These are phyloP conservation scores for Drosophila heteroneura DNA, from an alignment of 2,888 invertebrate genomes.

Conservation along the genomic window DNA sequence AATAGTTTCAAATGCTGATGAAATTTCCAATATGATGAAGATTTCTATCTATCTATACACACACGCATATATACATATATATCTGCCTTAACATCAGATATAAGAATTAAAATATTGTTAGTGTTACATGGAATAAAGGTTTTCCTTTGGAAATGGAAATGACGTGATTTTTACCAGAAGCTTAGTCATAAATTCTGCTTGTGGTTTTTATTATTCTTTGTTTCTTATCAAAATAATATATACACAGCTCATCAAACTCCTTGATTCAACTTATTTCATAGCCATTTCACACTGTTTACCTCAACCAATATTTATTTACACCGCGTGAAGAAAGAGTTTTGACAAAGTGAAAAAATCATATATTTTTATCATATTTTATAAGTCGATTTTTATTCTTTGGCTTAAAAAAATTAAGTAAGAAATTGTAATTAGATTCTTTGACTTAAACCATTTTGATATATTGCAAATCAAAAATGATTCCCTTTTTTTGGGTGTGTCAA, in stretches of 20 bases:
- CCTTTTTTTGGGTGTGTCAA: no score
- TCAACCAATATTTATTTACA: background rate
- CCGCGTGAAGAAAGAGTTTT: background rate
- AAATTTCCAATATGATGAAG: slow-evolving; percentile 31
- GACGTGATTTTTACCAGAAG: background rate
- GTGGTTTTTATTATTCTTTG: background rate
- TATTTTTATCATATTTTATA: background rate
- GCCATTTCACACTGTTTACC: background rate
- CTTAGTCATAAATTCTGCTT: background rate
- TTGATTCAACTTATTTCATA: background rate
- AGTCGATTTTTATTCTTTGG: background rate
- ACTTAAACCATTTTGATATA: background rate
- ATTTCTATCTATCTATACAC: slow-evolving; percentile 1
- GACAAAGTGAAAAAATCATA: background rate
- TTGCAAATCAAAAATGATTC: background rate
- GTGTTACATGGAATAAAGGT: background rate
- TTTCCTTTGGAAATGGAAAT: background rate
- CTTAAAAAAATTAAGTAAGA: background rate
- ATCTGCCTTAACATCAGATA: background rate
- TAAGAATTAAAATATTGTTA: background rate
- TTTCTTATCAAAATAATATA: background rate
- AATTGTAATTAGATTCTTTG: background rate
- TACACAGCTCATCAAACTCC: background rate
- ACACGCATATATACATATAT: background rate
- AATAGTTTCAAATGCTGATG: slow-evolving; percentile 43